A percentile compares a stretch with the other conserved stretches of the same genome.
Conservation (phyloP, 2,797 vertebrate species). For the Moxostoma hubbsi region DNA sequence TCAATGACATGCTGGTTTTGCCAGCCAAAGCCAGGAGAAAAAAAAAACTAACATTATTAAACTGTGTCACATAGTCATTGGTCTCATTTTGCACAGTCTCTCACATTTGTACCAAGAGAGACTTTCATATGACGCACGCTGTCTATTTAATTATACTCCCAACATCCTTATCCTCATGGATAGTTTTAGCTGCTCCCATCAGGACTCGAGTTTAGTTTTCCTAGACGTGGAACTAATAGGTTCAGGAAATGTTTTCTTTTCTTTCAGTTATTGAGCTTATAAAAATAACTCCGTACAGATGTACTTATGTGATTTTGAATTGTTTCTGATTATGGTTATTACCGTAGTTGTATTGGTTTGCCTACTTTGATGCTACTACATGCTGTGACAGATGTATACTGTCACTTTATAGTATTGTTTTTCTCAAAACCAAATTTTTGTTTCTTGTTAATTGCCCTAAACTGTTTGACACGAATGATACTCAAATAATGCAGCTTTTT, state of each 20-base stretch:
- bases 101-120: not conserved
- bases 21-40: not conserved
- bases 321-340: not conserved
- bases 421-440: too few relatives aligned
- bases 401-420: not conserved
- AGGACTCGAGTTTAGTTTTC: not conserved
- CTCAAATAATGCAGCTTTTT: too few relatives aligned
- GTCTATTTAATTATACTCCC: constrained; percentile 18
- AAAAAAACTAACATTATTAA: not conserved
- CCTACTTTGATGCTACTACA: not conserved
- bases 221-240: constrained; percentile 38
- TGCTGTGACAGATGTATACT: not conserved
- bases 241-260: constrained; percentile 25
- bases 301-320: not conserved
- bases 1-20: not conserved
- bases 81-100: constrained; percentile 22
- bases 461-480: too few relatives aligned
- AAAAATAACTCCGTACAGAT: not conserved
- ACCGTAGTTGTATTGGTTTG: not conserved
- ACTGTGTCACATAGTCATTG: constrained; percentile 12
- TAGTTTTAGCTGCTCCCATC: constrained; percentile 22
- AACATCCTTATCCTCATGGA: not conserved
- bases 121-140: constrained; percentile 4
- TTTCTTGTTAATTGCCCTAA: too few relatives aligned
- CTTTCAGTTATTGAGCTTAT: constrained; percentile 6